A percentile compares a stretch with the other conserved stretches of the same genome.
These are phyloP conservation scores for Macroglossus sobrinus DNA, from an alignment of 2,113 vertebrate genomes.

Conservation along the genomic window DNA sequence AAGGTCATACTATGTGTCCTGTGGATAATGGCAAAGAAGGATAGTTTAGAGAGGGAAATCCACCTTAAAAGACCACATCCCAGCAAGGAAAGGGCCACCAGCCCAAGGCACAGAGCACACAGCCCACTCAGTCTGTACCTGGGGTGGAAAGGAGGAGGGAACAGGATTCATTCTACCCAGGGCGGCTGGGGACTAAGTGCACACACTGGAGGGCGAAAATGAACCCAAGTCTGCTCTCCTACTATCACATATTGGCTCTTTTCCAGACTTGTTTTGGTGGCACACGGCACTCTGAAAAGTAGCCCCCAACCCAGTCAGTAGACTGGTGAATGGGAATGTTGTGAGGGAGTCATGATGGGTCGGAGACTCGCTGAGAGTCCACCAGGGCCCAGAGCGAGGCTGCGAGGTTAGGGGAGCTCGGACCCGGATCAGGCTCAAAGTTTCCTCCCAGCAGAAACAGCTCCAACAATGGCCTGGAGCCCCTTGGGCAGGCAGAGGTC, in stretches of 20 bases:
- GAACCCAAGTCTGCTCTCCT: not conserved
- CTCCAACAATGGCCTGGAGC: not conserved
- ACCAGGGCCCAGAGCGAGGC: not conserved
- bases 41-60: constrained; percentile 33
- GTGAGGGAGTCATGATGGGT: not conserved
- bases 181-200: not conserved
- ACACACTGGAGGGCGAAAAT: not conserved
- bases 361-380: too few relatives aligned
- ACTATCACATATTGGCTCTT: not conserved
- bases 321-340: not conserved
- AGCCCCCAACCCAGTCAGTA: not conserved
- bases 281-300: not conserved
- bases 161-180: not conserved
- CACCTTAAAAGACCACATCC: not conserved
- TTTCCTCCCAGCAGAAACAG: not conserved
- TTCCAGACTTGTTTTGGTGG: not conserved
- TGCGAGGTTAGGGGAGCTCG: not conserved
- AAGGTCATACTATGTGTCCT: constrained; percentile 89
- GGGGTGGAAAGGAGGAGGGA: not conserved
- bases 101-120: not conserved
- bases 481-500: not conserved
- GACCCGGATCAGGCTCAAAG: not conserved
- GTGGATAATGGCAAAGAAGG: constrained; percentile 46
- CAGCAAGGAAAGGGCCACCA: not conserved
- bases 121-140: not conserved